Evolutionary conservation across 2,888 invertebrate species (phyloP).

Genomic region (Eurytoma adleriae): DNA sequence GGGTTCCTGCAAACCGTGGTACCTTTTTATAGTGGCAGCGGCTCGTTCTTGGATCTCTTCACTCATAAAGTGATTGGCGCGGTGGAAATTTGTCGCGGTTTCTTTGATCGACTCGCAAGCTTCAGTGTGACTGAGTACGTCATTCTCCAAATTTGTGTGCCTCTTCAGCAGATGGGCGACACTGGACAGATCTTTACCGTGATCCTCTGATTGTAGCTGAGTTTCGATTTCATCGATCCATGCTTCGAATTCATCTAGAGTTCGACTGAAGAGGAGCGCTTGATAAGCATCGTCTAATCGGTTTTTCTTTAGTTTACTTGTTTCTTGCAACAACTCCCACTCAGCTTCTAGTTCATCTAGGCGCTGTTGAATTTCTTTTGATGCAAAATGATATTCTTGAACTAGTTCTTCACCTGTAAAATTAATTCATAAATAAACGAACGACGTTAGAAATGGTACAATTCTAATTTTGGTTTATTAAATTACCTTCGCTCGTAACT

Average conservation of each 20-base stretch:
- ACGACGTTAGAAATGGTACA: no score
- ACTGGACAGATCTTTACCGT: constrained; percentile 92
- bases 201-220: constrained; percentile 85
- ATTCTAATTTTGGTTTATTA: no score
- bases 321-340: constrained; percentile 91
- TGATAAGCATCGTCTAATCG: constrained; percentile 94
- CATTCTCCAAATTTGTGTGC: constrained; percentile 90
- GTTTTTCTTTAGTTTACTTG: constrained; percentile 89
- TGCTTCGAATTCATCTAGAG: constrained; percentile 92
- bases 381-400: constrained; percentile 91
- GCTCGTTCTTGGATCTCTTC: constrained; percentile 89
- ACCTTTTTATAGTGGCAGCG: constrained; percentile 81
- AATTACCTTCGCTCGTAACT: constrained; percentile 85
- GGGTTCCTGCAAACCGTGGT: constrained; percentile 90
- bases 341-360: constrained; percentile 90
- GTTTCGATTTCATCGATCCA: constrained; percentile 95
- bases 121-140: constrained; percentile 89
- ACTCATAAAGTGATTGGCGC: constrained; percentile 91
- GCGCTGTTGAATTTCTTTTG: constrained; percentile 88
- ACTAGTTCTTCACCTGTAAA: constrained; percentile 72
- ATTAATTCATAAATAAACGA: constrained; percentile 1
- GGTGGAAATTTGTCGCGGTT: constrained; percentile 87
- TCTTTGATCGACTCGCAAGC: constrained; percentile 88
- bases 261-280: constrained; percentile 90
- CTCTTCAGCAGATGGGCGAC: constrained; percentile 90